Base-by-base conservation (phyloP, 2,888 invertebrate species). In the Portevinia maculata region DNA sequence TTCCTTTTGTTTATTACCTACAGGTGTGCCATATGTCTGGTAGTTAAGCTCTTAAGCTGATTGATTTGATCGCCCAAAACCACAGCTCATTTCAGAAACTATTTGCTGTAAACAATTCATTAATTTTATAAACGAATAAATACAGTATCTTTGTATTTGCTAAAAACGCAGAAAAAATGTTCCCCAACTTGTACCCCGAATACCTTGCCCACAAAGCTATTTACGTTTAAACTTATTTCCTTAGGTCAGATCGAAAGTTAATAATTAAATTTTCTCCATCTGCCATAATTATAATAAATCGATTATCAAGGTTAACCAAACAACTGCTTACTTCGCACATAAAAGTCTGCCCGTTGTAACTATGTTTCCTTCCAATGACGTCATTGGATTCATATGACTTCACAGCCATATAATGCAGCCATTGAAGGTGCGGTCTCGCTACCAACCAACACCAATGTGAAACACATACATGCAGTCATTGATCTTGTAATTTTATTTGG, bases 211-310 rank as follows among this genome's bases (percentile, higher is more conserved):
- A 21, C 28, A 21, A 19, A 21, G 13, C 13, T 39, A 52, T 71
- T 60, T 7, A 30, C 1, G 24, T 34, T 21, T 7, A 46, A 46
- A 55, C 55, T 46, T 55, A 34, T 60, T n/a, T 30, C 30, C n/a
- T 28, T n/a, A 1, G 9, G 28, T 15, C 17, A 19, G 39, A 41
- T 39, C 41, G 19, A 28, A 59, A 21, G 9, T 39, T 70, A 48
- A 30, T 7, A 48, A 17, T 50, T 30, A 30, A 71, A 60, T 71
- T 71, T 52, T 37, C 52, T 71, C 44, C 24, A 44, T 71, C 8
- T 34, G 52, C 44, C 41, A 71, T 71, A 60, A 71, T 60, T 71
- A 60, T 32, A 50, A 59, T 57, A 17, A 50, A 69, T 69, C 57
- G 57, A 69, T 48, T 13, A 57, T 55, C 15, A 5, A 5, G 69